These are phyloP conservation scores for Lysiphlebus fabarum DNA, from an alignment of 1,140 invertebrate genomes.

Conservation along the genomic window DNA sequence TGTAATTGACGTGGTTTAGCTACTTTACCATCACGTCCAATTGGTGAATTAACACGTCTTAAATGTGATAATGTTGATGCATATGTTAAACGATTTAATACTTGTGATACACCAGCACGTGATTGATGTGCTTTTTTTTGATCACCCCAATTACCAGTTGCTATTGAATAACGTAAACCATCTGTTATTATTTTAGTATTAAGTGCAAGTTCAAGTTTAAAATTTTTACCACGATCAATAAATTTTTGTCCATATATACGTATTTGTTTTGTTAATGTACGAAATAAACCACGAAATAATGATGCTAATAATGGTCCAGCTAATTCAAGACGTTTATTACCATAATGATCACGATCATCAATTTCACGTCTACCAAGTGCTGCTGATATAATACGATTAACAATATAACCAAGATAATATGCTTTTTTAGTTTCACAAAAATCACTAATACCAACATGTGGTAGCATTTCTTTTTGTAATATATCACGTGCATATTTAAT, in stretches of 20 bases:
- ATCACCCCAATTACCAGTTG: constrained; percentile 99
- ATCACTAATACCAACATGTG: constrained; percentile 96
- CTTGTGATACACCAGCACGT: constrained; percentile 88
- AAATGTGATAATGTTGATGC: constrained; percentile 97
- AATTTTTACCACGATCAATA: constrained; percentile 97
- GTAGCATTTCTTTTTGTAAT: constrained; percentile 98
- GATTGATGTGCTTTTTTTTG: constrained; percentile 99
- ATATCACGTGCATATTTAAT: constrained; percentile 99
- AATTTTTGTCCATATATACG: constrained; percentile 98
- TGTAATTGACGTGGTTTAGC: constrained; percentile 97
- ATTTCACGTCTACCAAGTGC: constrained; percentile 92
- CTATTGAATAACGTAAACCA: constrained; percentile 92
- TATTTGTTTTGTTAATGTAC: constrained; percentile 93
- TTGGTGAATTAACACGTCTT: constrained; percentile 94
- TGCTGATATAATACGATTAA: constrained; percentile 89
- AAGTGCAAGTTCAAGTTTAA: constrained; percentile 94
- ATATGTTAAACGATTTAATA: constrained; percentile 94
- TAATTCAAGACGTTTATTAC: constrained; percentile 95
- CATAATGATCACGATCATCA: constrained; percentile 99
- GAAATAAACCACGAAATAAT: constrained; percentile 89
- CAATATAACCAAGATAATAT: constrained; percentile 98
- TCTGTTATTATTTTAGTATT: constrained; percentile 98
- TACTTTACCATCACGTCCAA: constrained; percentile 96
- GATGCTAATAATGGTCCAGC: constrained; percentile 95
- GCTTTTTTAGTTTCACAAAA: constrained; percentile 99